These are phyloP conservation scores for Metopia argyrocephala DNA, from an alignment of 2,888 invertebrate species.

Conservation along the genomic window DNA sequence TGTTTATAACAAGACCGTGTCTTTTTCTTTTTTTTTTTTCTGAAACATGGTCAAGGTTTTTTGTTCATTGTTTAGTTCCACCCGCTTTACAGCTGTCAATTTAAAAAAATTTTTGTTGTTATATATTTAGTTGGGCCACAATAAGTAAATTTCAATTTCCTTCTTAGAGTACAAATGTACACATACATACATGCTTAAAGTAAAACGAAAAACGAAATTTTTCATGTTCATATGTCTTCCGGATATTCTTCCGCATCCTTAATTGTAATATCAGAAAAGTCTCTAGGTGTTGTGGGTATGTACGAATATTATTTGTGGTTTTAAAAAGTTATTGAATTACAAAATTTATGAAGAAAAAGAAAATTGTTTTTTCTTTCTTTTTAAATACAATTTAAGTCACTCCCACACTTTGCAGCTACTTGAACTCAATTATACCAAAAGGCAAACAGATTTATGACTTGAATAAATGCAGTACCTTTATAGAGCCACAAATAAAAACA, in stretches of 20 bases:
- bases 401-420: neutral
- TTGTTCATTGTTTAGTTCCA: slow-evolving; percentile 2
- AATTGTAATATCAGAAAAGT: no score
- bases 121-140: slow-evolving; percentile 9
- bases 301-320: no score
- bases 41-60: slow-evolving; percentile 61
- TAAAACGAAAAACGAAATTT: no score
- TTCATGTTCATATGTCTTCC: neutral
- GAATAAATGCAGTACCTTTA: neutral
- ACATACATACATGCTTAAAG: no score
- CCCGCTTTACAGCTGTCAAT: slow-evolving; percentile 23
- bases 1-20: slow-evolving; percentile 21
- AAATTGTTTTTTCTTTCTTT: neutral
- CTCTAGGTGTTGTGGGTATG: neutral
- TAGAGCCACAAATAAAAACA: neutral
- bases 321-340: slow-evolving; percentile 38
- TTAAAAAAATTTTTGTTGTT: slow-evolving; percentile 34
- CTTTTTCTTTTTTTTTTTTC: neutral
- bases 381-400: slow-evolving; percentile 12
- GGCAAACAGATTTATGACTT: neutral
- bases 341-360: no score
- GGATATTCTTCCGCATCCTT: no score
- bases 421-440: neutral
- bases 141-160: slow-evolving; percentile 55
- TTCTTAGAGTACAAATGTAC: no score